Evolutionary conservation across 2,797 vertebrate species (phyloP).

Genomic region (Craterocephalus amniculus): DNA sequence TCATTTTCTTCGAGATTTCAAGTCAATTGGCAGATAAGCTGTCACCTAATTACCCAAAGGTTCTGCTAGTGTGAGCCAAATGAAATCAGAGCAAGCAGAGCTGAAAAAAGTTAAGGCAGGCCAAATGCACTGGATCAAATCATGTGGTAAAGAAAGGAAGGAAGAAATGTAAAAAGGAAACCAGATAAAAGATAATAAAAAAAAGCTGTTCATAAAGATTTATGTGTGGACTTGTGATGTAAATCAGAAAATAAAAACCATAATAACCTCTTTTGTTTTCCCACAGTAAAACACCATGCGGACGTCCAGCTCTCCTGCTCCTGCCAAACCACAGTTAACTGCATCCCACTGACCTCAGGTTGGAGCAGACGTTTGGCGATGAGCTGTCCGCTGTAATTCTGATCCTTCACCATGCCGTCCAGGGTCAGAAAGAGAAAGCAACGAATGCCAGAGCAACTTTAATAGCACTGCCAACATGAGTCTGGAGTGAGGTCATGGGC

Average conservation of each 20-base stretch:
- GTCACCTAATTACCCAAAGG: slow-evolving; percentile 44
- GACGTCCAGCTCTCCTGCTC: slow-evolving; percentile 5
- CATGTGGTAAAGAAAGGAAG: slow-evolving; percentile 26
- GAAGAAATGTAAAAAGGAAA: slow-evolving; percentile 30
- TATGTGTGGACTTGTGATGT: slow-evolving; percentile 24
- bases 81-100: slow-evolving; percentile 51
- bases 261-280: slow-evolving; percentile 12
- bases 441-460: slow-evolving; percentile 55
- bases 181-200: background rate
- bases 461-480: slow-evolving; percentile 43
- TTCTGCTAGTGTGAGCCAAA: slow-evolving; percentile 46
- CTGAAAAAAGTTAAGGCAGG: slow-evolving; percentile 22
- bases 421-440: slow-evolving; percentile 54
- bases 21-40: slow-evolving; percentile 43
- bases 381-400: slow-evolving; percentile 31
- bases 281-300: slow-evolving; percentile 7
- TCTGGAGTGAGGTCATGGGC: slow-evolving; percentile 42
- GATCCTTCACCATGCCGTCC: slow-evolving; percentile 23
- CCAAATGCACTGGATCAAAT: slow-evolving; percentile 32
- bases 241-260: slow-evolving; percentile 27
- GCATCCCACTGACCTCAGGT: slow-evolving; percentile 19
- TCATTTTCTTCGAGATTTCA: slow-evolving; percentile 28
- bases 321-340: slow-evolving; percentile 25
- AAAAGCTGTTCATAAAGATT: slow-evolving; percentile 23
- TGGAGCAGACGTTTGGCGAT: slow-evolving; percentile 36